Conservation (phyloP, 2,797 vertebrate species). For the Pseudochaenichthys georgianus region DNA sequence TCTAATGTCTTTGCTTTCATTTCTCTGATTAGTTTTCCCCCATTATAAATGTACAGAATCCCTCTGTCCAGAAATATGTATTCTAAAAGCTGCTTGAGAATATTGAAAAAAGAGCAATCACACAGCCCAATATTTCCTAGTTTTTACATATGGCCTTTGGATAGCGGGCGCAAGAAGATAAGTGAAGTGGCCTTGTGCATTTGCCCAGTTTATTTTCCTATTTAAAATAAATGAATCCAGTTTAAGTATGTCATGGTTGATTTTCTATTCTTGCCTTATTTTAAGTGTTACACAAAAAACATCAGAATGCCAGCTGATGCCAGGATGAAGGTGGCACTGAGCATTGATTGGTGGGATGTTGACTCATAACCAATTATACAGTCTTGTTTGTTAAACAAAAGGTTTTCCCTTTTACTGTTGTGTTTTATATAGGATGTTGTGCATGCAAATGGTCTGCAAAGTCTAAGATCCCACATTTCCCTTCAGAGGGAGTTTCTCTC, state of each 20-base stretch:
- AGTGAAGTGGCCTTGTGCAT: background rate
- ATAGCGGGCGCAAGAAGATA: background rate
- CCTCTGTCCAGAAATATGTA: background rate
- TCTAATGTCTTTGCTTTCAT: background rate
- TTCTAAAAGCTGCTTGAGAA: background rate
- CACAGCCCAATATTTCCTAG: background rate
- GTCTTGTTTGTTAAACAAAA: too few relatives aligned
- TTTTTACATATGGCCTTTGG: background rate
- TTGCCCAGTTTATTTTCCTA: conserved; percentile 15
- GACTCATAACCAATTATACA: background rate
- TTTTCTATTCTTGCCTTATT: background rate
- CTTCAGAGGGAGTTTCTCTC: too few relatives aligned
- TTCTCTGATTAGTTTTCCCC: background rate
- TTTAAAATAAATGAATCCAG: background rate
- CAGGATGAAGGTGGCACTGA: background rate
- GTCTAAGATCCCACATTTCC: too few relatives aligned
- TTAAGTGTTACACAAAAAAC: background rate
- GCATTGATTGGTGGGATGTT: background rate
- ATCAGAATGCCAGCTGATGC: background rate
- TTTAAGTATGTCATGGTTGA: background rate
- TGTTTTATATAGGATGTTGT: too few relatives aligned
- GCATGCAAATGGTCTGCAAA: too few relatives aligned
- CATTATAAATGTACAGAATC: background rate
- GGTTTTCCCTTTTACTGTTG: too few relatives aligned
- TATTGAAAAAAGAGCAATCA: background rate